phyloP scores from a whole-genome alignment of 2,797 vertebrate genomes.

The Orestias chungarensis region DNA sequence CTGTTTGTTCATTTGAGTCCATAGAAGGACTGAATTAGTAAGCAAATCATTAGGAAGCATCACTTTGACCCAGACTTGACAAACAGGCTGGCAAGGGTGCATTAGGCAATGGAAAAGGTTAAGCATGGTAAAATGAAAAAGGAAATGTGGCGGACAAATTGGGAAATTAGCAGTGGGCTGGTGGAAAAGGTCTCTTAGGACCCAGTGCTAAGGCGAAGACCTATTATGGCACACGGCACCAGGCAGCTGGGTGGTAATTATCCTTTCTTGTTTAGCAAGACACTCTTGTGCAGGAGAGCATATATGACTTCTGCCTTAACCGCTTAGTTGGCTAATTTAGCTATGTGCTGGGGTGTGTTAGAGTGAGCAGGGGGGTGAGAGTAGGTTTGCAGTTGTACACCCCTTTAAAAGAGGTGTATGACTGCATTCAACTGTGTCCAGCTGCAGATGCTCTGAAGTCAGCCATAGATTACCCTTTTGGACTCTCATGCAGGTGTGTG shows the following conservation, averaged over 20 bases:
- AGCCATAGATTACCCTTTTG: slow-evolving; percentile 35
- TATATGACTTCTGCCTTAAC: slow-evolving; percentile 70
- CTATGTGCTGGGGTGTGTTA: slow-evolving; percentile 15
- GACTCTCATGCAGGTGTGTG: slow-evolving; percentile 50
- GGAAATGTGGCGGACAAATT: slow-evolving; percentile 78
- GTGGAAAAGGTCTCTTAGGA: slow-evolving; percentile 75
- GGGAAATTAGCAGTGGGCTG: slow-evolving; percentile 80
- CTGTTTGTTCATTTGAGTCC: slow-evolving; percentile 70
- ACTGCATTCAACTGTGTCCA: slow-evolving; percentile 16
- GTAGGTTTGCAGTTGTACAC: slow-evolving; percentile 13
- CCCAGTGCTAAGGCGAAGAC: slow-evolving; percentile 70
- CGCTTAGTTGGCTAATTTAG: slow-evolving; percentile 73
- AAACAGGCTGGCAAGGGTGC: slow-evolving; percentile 66
- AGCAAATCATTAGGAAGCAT: slow-evolving; percentile 73
- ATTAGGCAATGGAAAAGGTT: slow-evolving; percentile 75
- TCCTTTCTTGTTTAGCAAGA: slow-evolving; percentile 78
- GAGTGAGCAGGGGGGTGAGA: slow-evolving; percentile 18
- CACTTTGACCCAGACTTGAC: slow-evolving; percentile 76
- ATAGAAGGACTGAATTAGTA: slow-evolving; percentile 52
- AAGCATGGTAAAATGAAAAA: slow-evolving; percentile 69
- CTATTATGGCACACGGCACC: slow-evolving; percentile 79
- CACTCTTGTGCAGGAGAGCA: slow-evolving; percentile 72
- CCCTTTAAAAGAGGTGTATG: slow-evolving; percentile 28
- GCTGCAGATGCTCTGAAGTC: slow-evolving; percentile 37
- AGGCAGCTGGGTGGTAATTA: slow-evolving; percentile 83